Evolutionary conservation across 92 coral and sea anemone genomes (phyloP), one percentile per base, ranked within the genome.

Genomic region (Porites evermanni): DNA sequence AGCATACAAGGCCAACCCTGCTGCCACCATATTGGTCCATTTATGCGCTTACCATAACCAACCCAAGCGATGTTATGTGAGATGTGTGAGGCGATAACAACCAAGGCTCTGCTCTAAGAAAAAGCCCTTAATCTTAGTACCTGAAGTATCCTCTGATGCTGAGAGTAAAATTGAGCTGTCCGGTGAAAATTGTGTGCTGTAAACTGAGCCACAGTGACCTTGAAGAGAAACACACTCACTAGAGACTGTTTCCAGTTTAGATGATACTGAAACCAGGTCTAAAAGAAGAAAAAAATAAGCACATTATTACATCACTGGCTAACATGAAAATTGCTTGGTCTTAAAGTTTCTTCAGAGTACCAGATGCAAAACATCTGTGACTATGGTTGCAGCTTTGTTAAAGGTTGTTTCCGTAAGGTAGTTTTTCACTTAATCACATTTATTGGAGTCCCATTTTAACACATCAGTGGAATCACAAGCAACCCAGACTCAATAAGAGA

Each of bases 171-270:
- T 86, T 1, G 95, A 84, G 29, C 94, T 90, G 79, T 97, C 99
- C 64, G 95, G 92, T 60, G 97, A 87, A 72, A 97, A 97, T 64
- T 95, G 87, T 23, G 95, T 94, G 9, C 90, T 87, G 67, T 95
- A 97, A n/a, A 97, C 98, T 6, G 99, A 93, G 14, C 99, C 99
- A 92, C 86, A 71, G 92, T 97, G 99, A 4, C 98, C 97, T 13
- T 91, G 75, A 2, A 97, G 89, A 18, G 86, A 79, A 51, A 93
- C 79, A 10, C 84, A 78, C 70, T 95, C 99, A 17, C 91, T 92
- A 10, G 97, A 93, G 10, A 85, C 32, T 20, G 97, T 89, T 86
- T 94, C 95, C 29, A 90, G 67, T 89, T 92, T 94, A 44, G 84
- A 67, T 53, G 64, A 77, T 19, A 86, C 90, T 67, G 90, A 81